Evolutionary conservation across 2,888 invertebrate species (phyloP).

Genomic region (Polia nebulosa): DNA sequence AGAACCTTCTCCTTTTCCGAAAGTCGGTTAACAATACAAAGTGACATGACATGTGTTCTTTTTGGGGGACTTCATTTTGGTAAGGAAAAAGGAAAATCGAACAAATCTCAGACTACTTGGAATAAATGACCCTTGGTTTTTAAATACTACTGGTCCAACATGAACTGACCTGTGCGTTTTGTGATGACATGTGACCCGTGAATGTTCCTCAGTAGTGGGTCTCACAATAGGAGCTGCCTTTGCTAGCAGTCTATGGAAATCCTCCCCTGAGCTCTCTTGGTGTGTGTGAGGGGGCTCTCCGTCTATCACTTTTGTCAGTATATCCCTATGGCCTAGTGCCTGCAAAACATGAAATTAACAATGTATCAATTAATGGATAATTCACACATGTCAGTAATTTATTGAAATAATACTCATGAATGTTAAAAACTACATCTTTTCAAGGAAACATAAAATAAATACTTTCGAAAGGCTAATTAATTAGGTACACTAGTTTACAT

Average conservation of each 20-base stretch:
- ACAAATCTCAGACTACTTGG: not conserved
- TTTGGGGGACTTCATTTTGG: not conserved
- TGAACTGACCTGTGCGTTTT: slow-evolving; percentile 81
- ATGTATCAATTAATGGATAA: not conserved
- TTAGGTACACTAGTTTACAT: too few species aligned
- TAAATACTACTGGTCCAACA: not conserved
- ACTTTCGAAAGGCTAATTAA: slow-evolving; percentile 33
- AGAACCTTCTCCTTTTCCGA: too few species aligned
- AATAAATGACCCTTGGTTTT: not conserved
- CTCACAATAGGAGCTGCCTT: slow-evolving; percentile 80
- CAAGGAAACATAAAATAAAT: slow-evolving; percentile 8
- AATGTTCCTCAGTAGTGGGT: slow-evolving; percentile 80
- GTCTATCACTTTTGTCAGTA: slow-evolving; percentile 92
- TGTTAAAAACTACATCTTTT: slow-evolving; percentile 11
- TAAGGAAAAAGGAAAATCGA: not conserved
- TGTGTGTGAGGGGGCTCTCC: slow-evolving; percentile 88
- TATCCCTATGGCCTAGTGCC: slow-evolving; percentile 94
- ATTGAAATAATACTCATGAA: slow-evolving; percentile 5
- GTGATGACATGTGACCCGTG: slow-evolving; percentile 72
- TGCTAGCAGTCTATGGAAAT: slow-evolving; percentile 87
- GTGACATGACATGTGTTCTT: not conserved
- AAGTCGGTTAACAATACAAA: not conserved
- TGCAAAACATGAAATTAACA: slow-evolving; percentile 72
- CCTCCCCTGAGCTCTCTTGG: slow-evolving; percentile 88
- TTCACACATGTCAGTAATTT: slow-evolving; percentile 11